These are phyloP conservation scores for Drosophila sp. DNA, from an alignment of 1,140 invertebrate species.

Conservation along the genomic window DNA sequence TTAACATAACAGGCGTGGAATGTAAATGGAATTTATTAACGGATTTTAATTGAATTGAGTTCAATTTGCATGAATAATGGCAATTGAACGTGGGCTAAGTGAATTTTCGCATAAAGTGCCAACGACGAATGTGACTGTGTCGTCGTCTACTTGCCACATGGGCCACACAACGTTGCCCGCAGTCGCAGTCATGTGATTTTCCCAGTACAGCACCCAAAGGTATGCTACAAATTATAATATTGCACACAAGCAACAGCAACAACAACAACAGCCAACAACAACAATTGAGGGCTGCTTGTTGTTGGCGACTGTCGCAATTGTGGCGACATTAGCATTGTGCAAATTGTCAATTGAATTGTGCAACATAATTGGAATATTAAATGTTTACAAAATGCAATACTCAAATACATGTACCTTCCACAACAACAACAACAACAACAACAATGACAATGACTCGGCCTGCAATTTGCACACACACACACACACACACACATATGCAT, in stretches of 20 bases:
- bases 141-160: neutral
- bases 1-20: neutral
- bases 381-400: constrained; percentile 80
- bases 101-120: constrained; percentile 48
- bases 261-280: constrained; percentile 3
- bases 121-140: constrained; percentile 6
- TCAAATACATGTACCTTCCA: constrained; percentile 52
- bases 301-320: constrained; percentile 36
- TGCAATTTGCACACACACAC: constrained; percentile 80
- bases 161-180: neutral
- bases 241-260: constrained; percentile 18
- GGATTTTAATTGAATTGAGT: constrained; percentile 55
- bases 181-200: constrained; percentile 38
- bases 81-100: constrained; percentile 56
- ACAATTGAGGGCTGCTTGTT: constrained; percentile 8
- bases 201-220: constrained; percentile 47
- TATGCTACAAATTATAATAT: constrained; percentile 57
- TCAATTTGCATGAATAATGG: constrained; percentile 62
- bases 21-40: constrained; percentile 22
- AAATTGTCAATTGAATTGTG: constrained; percentile 77
- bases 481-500: constrained; percentile 66
- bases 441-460: constrained; percentile 46
- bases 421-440: constrained; percentile 27
- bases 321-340: constrained; percentile 45
- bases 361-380: constrained; percentile 80